Evolutionary conservation across 2,113 vertebrate species (phyloP).

Genomic region (Amazona guildingii): DNA sequence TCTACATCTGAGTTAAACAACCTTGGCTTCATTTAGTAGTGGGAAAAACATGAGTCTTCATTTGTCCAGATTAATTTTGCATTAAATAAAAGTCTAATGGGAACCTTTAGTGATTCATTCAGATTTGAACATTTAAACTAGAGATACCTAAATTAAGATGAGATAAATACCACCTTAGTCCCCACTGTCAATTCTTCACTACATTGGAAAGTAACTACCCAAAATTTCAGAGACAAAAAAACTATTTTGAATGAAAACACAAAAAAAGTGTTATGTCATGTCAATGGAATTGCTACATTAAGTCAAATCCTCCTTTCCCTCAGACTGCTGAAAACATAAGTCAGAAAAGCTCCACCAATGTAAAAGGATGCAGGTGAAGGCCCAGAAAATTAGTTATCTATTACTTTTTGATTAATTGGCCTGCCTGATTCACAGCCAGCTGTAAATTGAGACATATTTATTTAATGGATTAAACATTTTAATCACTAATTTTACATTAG

Average conservation of each 20-base stretch:
- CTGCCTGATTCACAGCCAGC: neutral
- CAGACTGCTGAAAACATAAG: neutral
- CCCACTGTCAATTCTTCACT: neutral
- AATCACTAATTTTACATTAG: conserved; percentile 28
- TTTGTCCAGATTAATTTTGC: neutral
- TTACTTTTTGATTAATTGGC: neutral
- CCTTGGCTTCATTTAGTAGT: neutral
- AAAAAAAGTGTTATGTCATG: neutral
- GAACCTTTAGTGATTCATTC: neutral
- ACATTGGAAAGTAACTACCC: neutral
- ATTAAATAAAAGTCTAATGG: neutral
- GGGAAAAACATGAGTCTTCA: neutral
- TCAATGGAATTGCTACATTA: neutral
- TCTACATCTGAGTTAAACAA: neutral
- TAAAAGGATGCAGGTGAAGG: neutral
- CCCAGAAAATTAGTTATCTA: neutral
- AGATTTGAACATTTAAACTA: neutral
- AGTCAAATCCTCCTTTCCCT: neutral
- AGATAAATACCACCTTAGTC: neutral
- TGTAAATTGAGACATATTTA: neutral
- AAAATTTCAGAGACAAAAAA: neutral
- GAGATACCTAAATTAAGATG: neutral
- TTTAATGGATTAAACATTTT: conserved; percentile 37
- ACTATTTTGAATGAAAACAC: neutral
- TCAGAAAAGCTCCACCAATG: neutral